A percentile compares a stretch with the other conserved stretches of the same genome.
Evolutionary conservation across 2,797 vertebrate genomes (phyloP).

Genomic region (Bufotes viridis): DNA sequence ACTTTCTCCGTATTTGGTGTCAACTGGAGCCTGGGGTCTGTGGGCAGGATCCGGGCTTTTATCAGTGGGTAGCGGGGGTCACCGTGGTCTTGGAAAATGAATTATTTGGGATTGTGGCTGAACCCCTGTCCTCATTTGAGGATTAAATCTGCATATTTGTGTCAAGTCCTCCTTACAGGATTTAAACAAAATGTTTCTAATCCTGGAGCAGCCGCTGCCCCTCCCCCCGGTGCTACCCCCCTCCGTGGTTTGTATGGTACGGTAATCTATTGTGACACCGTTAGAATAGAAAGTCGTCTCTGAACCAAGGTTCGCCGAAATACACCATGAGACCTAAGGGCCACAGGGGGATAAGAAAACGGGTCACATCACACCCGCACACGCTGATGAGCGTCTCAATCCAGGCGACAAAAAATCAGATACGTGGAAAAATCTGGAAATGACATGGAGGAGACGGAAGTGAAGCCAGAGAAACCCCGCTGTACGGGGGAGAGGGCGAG

Average conservation of each 20-base stretch:
- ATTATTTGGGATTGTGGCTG: slow-evolving; percentile 1
- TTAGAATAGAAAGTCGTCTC: not conserved
- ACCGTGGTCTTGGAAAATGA: not conserved
- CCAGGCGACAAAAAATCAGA: not conserved
- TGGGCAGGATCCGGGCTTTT: not conserved
- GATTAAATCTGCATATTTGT: slow-evolving; percentile 50
- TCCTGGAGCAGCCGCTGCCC: slow-evolving; percentile 25
- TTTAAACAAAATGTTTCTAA: slow-evolving; percentile 50
- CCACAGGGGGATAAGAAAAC: not conserved
- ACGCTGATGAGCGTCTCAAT: not conserved
- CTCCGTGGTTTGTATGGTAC: not conserved
- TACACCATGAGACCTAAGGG: not conserved
- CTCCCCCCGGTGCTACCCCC: not conserved
- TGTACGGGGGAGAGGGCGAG: no score
- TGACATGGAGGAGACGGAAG: not conserved
- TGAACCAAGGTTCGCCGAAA: not conserved
- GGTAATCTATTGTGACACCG: slow-evolving; percentile 7
- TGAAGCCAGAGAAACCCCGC: no score
- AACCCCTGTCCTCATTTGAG: not conserved
- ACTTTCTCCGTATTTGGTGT: not conserved
- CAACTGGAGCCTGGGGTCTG: not conserved
- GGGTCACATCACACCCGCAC: not conserved
- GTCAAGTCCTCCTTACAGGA: slow-evolving; percentile 48
- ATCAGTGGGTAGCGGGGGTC: not conserved
- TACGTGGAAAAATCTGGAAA: not conserved